Conservation (phyloP, 2,797 vertebrate genomes). For the Peromyscus aztecus region DNA sequence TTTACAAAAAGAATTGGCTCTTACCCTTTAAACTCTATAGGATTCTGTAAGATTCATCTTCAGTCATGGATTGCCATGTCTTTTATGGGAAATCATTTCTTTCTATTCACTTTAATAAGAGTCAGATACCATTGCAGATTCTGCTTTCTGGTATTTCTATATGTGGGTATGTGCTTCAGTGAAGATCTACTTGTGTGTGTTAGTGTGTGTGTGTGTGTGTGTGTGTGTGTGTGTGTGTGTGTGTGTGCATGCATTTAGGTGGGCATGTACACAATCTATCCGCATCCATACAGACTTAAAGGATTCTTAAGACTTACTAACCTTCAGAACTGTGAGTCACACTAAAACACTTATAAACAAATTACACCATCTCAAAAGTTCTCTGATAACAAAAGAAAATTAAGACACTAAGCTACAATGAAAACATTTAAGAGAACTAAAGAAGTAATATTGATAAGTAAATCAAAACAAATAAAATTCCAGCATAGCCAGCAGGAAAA, state of each 20-base stretch:
- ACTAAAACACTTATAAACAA: neutral
- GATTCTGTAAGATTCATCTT: neutral
- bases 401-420: neutral
- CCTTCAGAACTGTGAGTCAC: neutral
- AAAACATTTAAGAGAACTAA: neutral
- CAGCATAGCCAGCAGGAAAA: neutral
- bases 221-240: neutral
- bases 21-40: neutral
- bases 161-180: neutral
- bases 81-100: neutral
- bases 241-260: neutral
- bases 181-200: neutral
- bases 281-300: neutral
- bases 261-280: neutral
- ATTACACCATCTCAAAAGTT: neutral
- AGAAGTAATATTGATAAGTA: neutral
- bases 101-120: neutral
- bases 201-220: neutral
- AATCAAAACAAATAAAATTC: neutral
- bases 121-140: neutral
- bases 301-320: neutral
- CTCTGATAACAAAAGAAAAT: neutral
- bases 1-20: no score
- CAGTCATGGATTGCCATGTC: neutral
- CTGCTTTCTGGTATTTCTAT: neutral